Evolutionary conservation across 2,797 vertebrate species (phyloP), one percentile per base, ranked within the genome.

Genomic region (Trichosurus vulpecula): DNA sequence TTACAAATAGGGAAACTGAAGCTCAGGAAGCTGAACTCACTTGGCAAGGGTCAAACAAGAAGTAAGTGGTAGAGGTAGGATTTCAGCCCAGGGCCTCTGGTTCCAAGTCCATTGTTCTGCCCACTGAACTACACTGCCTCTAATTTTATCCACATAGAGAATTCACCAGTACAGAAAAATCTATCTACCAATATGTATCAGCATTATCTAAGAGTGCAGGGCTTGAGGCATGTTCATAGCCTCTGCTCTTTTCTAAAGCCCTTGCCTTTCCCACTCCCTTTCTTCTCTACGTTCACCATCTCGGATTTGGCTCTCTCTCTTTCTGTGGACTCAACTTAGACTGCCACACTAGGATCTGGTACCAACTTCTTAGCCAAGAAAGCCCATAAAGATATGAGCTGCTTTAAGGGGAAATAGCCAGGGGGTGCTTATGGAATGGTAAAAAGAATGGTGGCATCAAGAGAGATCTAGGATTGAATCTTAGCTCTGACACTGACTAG

Each of bases 221-320:
- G n/a, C 30, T 56, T 16, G 51, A 57, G 27, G 90, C 47, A 53
- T 74, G 52, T 4, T 51, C 4, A 11, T 51, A 55, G 1, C 47
- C 31, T 41, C 52, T 91, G 74, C 53, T 90, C 47, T 74, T n/a
- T 31, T 61, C 90, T 27, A 52, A 96, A 95, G n/a, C n/a, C 11
- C 25, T 2, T 56, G 27, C 27, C 3, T 93, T 31, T 92, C 35
- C 91, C 47, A 3, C 19, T 35, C 31, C 57, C 92, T 94, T 93
- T 93, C 31, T 90, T 35, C 52, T 53, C 93, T 74, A 74, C 1
- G 6, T 22, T 22, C n/a, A 22, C 31, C 35, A 89, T 2, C 35
- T 11, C 87, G 47, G 27, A 94, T 27, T 41, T 93, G 53, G n/a
- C 35, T 29, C 19, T 12, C 66, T 74, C 66, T 41, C 8, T 74